Base-by-base conservation (phyloP, 2,797 vertebrate species). In the Apogon hyalosoma region DNA sequence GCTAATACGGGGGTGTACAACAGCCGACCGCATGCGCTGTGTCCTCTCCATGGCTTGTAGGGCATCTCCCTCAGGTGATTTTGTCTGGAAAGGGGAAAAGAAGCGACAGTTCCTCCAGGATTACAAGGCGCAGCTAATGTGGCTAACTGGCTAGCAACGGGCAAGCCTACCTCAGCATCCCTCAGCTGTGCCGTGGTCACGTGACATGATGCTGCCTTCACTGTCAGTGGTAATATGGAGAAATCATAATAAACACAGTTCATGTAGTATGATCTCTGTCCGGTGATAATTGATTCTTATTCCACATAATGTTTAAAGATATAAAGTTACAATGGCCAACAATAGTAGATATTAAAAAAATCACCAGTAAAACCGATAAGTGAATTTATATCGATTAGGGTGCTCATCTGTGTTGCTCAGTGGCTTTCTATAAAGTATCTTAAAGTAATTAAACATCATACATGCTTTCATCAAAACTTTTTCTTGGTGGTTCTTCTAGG, bases 101-200 rank as follows among this genome's bases (percentile, higher is more conserved):
- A 61, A 31, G 38, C 28, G 41, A 9, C 28, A 15, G 33, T 40
- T 59, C 61, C 64, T 62, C 45, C 72, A 63, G 79, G 67, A 75
- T 80, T 75, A 68, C 59, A 11, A 53, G 52, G 72, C 79, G 28
- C 64, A 50, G 87, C 85, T 90, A 90, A 80, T 65, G 68, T 7
- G 10, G 90, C 89, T 90, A 90, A 68, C 69, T 61, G 69, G 86
- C 75, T 90, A 88, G 73, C 83, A 79, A 64, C 56, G 63, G 76
- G 69, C 86, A 73, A 89, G 73, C 73, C 84, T 83, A 47, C 76
- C 64, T 77, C 84, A 61, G 73, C 83, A 61, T 78, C 83, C 63
- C 86, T 91, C 90, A 91, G 91, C 91, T 90, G 89, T 88, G 80
- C 64, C 1, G 39, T 36, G 57, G 77, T 91, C 91, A 92, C 41